phyloP scores from a whole-genome alignment of 2,113 vertebrate species.

The Ovibos moschatus region DNA sequence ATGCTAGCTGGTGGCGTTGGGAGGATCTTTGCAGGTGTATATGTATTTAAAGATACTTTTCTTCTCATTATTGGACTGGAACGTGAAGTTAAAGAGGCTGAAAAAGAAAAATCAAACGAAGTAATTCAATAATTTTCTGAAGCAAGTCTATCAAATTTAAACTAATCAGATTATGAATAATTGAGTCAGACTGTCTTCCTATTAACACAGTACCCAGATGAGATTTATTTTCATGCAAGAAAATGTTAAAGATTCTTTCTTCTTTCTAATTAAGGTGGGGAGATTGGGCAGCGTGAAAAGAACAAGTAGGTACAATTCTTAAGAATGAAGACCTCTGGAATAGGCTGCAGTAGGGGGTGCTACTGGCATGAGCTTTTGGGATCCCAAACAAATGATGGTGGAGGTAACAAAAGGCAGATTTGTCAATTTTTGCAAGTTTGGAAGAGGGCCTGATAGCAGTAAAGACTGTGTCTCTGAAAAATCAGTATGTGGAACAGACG shows the following conservation, averaged over 20 bases:
- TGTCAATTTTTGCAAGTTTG: neutral
- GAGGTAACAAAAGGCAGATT: neutral
- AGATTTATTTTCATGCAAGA: neutral
- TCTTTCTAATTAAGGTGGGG: neutral
- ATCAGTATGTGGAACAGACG: neutral
- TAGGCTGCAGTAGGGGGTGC: neutral
- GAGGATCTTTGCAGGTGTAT: conserved; percentile 88
- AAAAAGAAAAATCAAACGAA: conserved; percentile 30
- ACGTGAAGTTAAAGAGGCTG: conserved; percentile 71
- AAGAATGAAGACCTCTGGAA: neutral
- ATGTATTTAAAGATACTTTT: conserved; percentile 88
- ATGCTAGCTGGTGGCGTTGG: conserved; percentile 83
- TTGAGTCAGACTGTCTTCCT: neutral
- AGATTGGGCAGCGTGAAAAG: neutral
- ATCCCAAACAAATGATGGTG: neutral
- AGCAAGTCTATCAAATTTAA: neutral
- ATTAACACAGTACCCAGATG: neutral
- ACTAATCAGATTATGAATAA: neutral
- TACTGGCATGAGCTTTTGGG: neutral
- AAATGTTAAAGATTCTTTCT: neutral
- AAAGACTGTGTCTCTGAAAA: neutral
- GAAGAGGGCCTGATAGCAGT: neutral
- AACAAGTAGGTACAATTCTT: neutral
- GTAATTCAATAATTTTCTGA: neutral
- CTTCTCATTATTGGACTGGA: conserved; percentile 80